A percentile compares a stretch with the other conserved stretches of the same genome.
These are phyloP conservation scores for Arothron firmamentum DNA, from an alignment of 2,113 vertebrate genomes.

Conservation along the genomic window DNA sequence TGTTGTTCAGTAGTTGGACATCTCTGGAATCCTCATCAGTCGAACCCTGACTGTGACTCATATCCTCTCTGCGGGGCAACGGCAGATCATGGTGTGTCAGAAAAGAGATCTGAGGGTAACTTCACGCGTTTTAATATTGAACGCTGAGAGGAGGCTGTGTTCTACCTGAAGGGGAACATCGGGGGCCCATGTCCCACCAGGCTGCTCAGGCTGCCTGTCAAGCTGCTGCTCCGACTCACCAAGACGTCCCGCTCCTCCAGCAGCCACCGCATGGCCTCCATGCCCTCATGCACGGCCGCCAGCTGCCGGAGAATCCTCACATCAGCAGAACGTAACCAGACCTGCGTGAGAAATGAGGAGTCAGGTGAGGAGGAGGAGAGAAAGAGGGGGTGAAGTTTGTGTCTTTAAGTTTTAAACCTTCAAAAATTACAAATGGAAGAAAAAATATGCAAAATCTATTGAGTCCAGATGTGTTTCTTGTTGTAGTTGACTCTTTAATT, in stretches of 20 bases:
- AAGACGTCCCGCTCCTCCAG: constrained; percentile 77
- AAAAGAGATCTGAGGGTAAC: constrained; percentile 16
- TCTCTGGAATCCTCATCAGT: constrained; percentile 22
- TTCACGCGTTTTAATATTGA: neutral
- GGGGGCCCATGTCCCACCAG: constrained; percentile 53
- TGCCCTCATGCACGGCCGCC: constrained; percentile 83
- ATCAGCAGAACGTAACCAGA: constrained; percentile 78
- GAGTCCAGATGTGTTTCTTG: too few species aligned
- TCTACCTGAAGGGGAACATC: constrained; percentile 42
- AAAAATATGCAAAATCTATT: too few species aligned
- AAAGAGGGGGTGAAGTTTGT: neutral
- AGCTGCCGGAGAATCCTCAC: constrained; percentile 88
- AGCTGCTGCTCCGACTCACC: constrained; percentile 81
- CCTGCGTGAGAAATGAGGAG: constrained; percentile 31
- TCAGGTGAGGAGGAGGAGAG: neutral
- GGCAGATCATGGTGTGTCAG: too few species aligned
- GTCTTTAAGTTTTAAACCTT: too few species aligned
- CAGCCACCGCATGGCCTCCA: constrained; percentile 87
- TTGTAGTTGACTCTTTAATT: too few species aligned
- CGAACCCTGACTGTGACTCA: constrained; percentile 23
- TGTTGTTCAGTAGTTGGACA: neutral
- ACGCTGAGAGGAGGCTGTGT: accelerated
- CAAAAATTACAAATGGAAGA: too few species aligned
- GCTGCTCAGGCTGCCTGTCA: constrained; percentile 87
- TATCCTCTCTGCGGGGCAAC: constrained; percentile 32